Conservation (phyloP, 2,113 vertebrate genomes). For the Macrotus californicus region DNA sequence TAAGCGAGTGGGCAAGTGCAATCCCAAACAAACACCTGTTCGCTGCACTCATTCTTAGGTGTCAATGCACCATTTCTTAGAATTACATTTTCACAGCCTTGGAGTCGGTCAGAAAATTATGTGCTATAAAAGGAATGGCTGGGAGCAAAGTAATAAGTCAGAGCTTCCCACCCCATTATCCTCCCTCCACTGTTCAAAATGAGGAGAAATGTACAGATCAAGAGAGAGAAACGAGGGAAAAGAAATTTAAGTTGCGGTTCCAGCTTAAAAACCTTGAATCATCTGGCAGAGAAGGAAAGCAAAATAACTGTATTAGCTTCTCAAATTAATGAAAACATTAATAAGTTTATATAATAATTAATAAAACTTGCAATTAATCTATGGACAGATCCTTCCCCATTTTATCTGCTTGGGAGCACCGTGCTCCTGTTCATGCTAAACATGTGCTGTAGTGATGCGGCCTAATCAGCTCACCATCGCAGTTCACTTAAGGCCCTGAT, state of each 20-base stretch:
- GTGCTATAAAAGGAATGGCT: background rate
- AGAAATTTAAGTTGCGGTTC: background rate
- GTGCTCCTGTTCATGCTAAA: background rate
- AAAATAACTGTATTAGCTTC: background rate
- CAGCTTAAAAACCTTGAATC: background rate
- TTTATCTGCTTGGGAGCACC: background rate
- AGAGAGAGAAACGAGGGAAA: background rate
- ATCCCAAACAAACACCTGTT: constrained; percentile 28
- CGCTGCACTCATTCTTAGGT: background rate
- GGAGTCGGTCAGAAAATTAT: background rate
- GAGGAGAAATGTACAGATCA: background rate
- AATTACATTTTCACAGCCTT: background rate
- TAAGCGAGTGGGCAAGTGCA: background rate
- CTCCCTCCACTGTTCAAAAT: background rate
- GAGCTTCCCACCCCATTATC: background rate
- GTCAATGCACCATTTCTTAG: background rate
- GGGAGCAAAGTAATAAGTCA: background rate
- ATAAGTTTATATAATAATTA: background rate
- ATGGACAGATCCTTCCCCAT: background rate
- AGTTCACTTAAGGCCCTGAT: background rate
- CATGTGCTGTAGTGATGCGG: background rate
- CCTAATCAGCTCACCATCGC: background rate
- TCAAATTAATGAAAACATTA: background rate
- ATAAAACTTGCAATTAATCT: background rate
- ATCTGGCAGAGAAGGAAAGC: background rate